Evolutionary conservation across 2,797 vertebrate species (phyloP), one percentile per base, ranked within the genome.

Genomic region (Paedocypris micromegethes): DNA sequence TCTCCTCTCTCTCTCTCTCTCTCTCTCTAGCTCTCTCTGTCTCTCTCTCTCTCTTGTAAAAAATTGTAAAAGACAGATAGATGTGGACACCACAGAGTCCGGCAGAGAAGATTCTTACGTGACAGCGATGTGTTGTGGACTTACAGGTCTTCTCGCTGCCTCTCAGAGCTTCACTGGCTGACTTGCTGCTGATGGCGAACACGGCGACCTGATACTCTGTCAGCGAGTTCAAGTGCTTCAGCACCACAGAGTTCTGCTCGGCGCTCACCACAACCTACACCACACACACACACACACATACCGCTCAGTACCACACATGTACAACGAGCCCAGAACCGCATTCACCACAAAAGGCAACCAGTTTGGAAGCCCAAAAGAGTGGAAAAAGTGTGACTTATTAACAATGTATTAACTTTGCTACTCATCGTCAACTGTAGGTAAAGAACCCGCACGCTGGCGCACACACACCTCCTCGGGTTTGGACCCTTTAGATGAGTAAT

Each of bases 121-220:
- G 23, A 23, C 23, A 23, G 23, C 23, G 23, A 23, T 23, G 23
- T 23, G 23, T 23, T 23, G 23, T 48, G n/a, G 38, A 90, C 94
- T 73, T 73, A 98, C 96, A 46, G 3, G 96, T 98, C 41, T 91
- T 96, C 75, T 92, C 93, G 0, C 88, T 90, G 23, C 96, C 96
- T 50, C 94, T 86, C 38, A 99, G 90, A 1, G 90, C 95, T 74
- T 94, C 93, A 0, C 95, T 96, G 37, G 93, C 94, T 0, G 91
- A 85, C 55, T 89, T 96, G 58, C 88, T 74, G 58, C 96, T 96
- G 49, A 99, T 70, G 2, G 96, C 95, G 68, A 98, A 99, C 0
- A 99, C 91, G 0, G 95, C 93, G 70, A 99, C 84, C 84, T 99
- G 93, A 81, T 99, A 99, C 68, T 98, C 96, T 0, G 94, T 97